Percentiles rank a stretch among this genome's conserved stretches.
These are phyloP conservation scores for Chaetops frenatus DNA, from an alignment of 2,113 vertebrate species.

Conservation along the genomic window DNA sequence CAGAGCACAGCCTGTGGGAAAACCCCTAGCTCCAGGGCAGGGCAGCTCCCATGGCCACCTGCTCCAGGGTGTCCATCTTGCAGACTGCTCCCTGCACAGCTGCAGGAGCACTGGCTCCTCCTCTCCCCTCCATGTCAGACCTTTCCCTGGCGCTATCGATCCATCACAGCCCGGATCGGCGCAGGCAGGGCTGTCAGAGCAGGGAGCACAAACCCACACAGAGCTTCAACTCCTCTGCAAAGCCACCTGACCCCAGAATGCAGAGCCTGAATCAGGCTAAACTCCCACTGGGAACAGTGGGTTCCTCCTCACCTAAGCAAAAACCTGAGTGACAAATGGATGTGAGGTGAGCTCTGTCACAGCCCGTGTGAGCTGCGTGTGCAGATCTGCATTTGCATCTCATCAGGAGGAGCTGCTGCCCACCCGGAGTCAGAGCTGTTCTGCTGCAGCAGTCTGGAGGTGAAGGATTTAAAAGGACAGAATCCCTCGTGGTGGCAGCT, in stretches of 20 bases:
- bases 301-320: neutral
- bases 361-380: neutral
- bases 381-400: neutral
- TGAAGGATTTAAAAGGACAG: constrained; percentile 43
- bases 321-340: neutral
- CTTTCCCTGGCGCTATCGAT: neutral
- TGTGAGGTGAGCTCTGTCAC: neutral
- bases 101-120: neutral
- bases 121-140: constrained; percentile 7
- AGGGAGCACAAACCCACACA: neutral
- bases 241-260: neutral
- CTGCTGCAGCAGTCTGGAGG: neutral
- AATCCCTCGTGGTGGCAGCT: neutral
- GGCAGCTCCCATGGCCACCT: neutral
- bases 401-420: neutral
- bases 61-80: neutral
- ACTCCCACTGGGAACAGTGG: neutral
- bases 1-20: neutral
- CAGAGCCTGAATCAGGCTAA: neutral
- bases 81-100: neutral
- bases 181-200: neutral
- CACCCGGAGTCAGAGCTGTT: neutral
- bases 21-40: neutral
- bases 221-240: neutral
- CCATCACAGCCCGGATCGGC: neutral